phyloP scores from a whole-genome alignment of 2,888 invertebrate species.

The Fragum fragum region DNA sequence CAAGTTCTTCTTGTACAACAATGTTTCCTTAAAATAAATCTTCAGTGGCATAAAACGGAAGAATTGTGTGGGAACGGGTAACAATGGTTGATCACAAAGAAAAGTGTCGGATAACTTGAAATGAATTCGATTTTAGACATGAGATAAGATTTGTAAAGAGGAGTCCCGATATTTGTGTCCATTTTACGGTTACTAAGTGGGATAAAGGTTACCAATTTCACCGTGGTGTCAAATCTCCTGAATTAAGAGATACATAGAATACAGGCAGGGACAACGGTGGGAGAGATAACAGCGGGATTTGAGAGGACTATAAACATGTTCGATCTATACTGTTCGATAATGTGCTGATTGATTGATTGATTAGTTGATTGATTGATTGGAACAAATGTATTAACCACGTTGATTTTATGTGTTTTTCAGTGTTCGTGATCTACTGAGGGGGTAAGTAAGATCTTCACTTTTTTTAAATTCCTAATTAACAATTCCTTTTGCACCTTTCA shows the following conservation, averaged over 20 bases:
- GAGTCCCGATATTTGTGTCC: neutral
- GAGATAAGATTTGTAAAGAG: slow-evolving; percentile 2
- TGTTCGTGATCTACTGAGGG: neutral
- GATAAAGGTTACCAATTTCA: neutral
- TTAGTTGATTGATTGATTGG: neutral
- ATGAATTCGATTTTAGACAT: neutral
- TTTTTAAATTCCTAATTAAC: neutral
- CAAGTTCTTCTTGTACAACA: too few relatives aligned
- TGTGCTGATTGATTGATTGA: slow-evolving; percentile 7
- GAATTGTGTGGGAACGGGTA: too few relatives aligned
- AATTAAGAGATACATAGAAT: neutral
- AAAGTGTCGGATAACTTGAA: neutral
- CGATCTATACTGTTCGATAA: neutral
- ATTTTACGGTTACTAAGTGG: neutral
- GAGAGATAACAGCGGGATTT: slow-evolving; percentile 3
- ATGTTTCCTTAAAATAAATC: too few relatives aligned
- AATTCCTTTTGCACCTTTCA: neutral
- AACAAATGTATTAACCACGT: neutral
- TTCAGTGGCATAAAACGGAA: too few relatives aligned
- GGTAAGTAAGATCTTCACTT: neutral
- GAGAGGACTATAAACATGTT: slow-evolving; percentile 1
- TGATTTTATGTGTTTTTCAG: neutral
- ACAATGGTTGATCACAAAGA: too few relatives aligned
- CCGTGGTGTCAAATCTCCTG: neutral
- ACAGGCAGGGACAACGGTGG: neutral